Base-by-base conservation (phyloP, 2,888 invertebrate genomes). In the Hirtodrosophila trivittata region DNA sequence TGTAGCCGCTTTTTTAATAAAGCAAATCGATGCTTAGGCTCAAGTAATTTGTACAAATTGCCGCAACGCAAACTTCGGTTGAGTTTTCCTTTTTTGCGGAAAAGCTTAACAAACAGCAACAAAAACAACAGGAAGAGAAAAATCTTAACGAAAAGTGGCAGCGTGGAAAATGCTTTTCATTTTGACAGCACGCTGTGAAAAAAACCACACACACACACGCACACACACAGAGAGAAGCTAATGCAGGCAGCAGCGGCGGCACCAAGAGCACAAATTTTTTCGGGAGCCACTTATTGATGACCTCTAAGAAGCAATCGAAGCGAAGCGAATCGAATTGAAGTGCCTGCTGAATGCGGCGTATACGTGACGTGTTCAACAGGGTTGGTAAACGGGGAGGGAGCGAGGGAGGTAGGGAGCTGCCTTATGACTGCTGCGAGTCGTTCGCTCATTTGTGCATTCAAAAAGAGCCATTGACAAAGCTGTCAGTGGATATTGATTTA, bases 41-140 rank as follows among this genome's bases (percentile, higher is more conserved):
- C 60, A 60, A 63, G 84, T 84, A 84, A 82, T 82, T 71, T 84
- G 81, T 70, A 70, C 81, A 83, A 82, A 82, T 84, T 86, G 86
- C 77, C 64, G 47, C 41, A 21, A 33, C 62, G 49, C 41, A 21
- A 41, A 32, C 21, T 32, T 39, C 3, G 12, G 14, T 8, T 26
- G 14, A 30, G 32, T 25, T 39, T 12, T 10, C 8, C 30, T 14
- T 54, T 14, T 54, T 58, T 54, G 37, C 9, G 18, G 28, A 35
- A 38, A 47, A 52, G 46, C 37, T 35, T 60, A 25, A 13, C 4
- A n/a, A 28, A 51, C 18, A 12, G 28, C 41, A 49, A 10, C 26
- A 38, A 18, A 25, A 32, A 45, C 12, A 45, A 39, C 33, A 49
- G 18, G 18, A 21, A 21, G 3, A 21, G 18, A 21, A 38, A 59